These are phyloP conservation scores for Catharus fuscescens DNA, from an alignment of 2,113 vertebrate species.

Conservation along the genomic window DNA sequence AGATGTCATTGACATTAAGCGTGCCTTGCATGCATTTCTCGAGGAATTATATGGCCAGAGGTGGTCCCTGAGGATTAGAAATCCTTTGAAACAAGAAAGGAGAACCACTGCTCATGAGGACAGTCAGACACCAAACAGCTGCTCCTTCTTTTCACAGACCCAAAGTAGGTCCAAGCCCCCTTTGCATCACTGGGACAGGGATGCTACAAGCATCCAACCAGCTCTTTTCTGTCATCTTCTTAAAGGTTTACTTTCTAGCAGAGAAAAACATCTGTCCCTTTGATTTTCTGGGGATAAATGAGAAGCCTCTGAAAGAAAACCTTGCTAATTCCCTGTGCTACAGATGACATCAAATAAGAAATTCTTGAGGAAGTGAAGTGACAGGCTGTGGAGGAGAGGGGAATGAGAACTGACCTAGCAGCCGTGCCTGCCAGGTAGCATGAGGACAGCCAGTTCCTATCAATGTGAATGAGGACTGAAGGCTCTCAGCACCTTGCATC, in stretches of 20 bases:
- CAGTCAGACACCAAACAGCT: neutral
- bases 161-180: neutral
- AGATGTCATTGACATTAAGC: neutral
- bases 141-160: neutral
- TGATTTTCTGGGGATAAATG: neutral
- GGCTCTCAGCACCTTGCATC: neutral
- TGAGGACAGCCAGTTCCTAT: slow-evolving; percentile 15
- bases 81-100: neutral
- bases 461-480: neutral
- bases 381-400: neutral
- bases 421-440: neutral
- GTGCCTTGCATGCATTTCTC: neutral
- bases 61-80: neutral
- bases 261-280: neutral
- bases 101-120: neutral
- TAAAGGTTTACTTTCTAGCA: neutral
- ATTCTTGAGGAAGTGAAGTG: slow-evolving; percentile 11
- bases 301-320: neutral
- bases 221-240: neutral
- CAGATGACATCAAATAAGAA: neutral
- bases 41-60: neutral
- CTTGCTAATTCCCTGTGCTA: slow-evolving; percentile 6
- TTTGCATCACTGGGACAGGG: neutral
- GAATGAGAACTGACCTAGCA: slow-evolving; percentile 20
- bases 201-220: neutral